Base-by-base conservation (phyloP, 2,888 invertebrate species). In the Xylocampa areola region DNA sequence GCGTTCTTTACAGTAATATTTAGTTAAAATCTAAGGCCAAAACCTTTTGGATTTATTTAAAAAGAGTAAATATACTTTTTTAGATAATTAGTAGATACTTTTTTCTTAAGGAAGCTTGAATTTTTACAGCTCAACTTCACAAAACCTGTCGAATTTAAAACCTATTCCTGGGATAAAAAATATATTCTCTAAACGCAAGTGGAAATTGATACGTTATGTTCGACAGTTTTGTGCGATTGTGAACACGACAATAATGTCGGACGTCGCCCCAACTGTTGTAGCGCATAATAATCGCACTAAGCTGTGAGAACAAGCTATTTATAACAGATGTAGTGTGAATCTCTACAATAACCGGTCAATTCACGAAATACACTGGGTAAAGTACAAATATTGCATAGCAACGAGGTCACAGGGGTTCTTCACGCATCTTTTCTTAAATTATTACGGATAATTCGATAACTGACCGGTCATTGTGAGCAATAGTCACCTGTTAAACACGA, bases 301-400 rank as follows among this genome's bases (percentile, higher is more conserved):
- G 70, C 75, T 59, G 77, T 64, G 68, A 68, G 70, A 71, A 74
- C 68, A 73, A 82, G 80, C 80, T 81, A 79, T 77, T 70, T 62
- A 70, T 72, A 69, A 68, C 65, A 54, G 68, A 58, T 47, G 48
- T 44, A 44, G 44, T 44, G 45, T 61, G 39, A 36, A 16, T 16
- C 19, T 36, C 7, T 23, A 47, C 67, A 60, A 16, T 11, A 35
- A 29, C 68, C 69, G 67, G 62, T 16, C 69, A 61, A 11, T 40
- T 32, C 37, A 2, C 41, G 33, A 27, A 19, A 33, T 11, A 11
- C 16, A 14, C 2, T 10, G n/a, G 1, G 5, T 14, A 10, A 41
- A 41, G 11, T 21, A 29, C 6, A 36, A 23, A 14, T 11, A n/a
- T 32, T 30, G 43, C 37, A 16, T 4, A 13, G 27, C 19, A 47